Evolutionary conservation across 2,797 vertebrate genomes (phyloP).

Genomic region (Onychomys leucogaster): DNA sequence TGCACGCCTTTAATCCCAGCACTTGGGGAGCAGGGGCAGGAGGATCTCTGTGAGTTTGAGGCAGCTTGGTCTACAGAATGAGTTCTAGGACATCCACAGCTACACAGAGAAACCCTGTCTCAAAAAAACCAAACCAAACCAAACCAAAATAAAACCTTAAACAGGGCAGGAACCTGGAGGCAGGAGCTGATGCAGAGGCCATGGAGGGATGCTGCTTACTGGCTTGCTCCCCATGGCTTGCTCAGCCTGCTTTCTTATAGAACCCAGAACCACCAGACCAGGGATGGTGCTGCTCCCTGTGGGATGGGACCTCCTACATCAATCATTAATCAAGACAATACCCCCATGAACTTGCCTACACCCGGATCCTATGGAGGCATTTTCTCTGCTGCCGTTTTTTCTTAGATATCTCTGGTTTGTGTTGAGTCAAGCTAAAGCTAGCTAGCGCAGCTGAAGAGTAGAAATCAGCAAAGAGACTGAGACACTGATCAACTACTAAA

Average conservation of each 20-base stretch:
- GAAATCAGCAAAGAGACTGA: background rate
- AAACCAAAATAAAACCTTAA: background rate
- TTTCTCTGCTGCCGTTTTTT: no score
- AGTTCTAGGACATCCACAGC: background rate
- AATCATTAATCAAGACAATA: background rate
- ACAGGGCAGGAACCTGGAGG: background rate
- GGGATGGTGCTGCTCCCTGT: background rate
- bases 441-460: background rate
- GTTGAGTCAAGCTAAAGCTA: background rate
- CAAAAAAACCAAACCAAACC: background rate
- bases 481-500: background rate
- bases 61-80: background rate
- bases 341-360: background rate
- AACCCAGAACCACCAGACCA: background rate
- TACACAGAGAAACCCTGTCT: background rate
- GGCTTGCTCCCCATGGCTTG: background rate
- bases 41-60: background rate
- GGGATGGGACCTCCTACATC: background rate
- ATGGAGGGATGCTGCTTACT: background rate
- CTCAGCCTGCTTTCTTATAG: background rate
- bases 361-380: no score
- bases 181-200: background rate
- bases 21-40: background rate
- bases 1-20: background rate
- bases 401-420: background rate